phyloP scores from a whole-genome alignment of 2,888 invertebrate genomes.

The Calliopum simillimum region DNA sequence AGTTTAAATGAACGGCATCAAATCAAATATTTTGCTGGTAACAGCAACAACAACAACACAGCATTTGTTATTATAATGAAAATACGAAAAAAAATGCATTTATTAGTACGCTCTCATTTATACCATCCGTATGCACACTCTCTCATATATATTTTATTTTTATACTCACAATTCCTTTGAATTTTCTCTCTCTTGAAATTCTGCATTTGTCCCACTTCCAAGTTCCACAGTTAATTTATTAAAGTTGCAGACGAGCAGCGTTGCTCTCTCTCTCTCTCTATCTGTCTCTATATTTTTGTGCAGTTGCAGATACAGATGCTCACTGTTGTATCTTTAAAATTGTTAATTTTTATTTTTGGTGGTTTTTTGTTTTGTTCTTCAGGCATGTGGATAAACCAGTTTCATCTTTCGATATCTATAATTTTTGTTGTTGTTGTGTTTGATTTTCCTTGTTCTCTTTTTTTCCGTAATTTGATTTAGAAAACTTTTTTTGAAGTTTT shows the following conservation, averaged over 20 bases:
- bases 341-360: neutral
- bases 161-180: neutral
- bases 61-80: neutral
- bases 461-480: too few species aligned
- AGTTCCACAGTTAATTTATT: neutral
- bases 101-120: neutral
- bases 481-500: too few species aligned
- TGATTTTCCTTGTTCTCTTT: too few species aligned
- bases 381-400: constrained; percentile 22
- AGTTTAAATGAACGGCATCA: constrained; percentile 46
- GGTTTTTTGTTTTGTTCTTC: constrained; percentile 6
- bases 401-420: neutral
- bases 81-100: constrained; percentile 8
- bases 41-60: constrained; percentile 13
- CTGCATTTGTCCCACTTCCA: constrained; percentile 19
- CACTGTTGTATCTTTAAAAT: neutral
- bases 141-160: neutral
- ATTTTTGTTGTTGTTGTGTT: too few species aligned
- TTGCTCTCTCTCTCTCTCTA: too few species aligned
- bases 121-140: neutral
- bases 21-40: constrained; percentile 45
- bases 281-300: too few species aligned
- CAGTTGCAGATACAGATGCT: neutral
- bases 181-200: neutral
- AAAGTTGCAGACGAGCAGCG: too few species aligned